Base-by-base conservation (phyloP, 2,113 vertebrate genomes). In the Callopanchax toddi region DNA sequence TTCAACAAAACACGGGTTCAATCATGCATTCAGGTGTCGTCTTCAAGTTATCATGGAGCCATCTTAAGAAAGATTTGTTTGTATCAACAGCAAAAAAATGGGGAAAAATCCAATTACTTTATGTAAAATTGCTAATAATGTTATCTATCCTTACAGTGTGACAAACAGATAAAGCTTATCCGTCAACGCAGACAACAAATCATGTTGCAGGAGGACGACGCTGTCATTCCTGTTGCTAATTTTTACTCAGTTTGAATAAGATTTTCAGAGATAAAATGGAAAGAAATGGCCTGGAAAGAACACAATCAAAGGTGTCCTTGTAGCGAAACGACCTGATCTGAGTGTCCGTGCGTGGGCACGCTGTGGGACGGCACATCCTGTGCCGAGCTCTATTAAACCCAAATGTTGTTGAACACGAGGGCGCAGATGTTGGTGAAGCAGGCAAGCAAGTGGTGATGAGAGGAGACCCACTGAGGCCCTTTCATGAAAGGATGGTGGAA, bases 71-170 rank as follows among this genome's bases (percentile, higher is more conserved):
- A 63, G 45, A 74, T 81, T 43, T 52, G 40, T 75, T 76, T 57
- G 34, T 32, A 8, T 18, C 15, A 4, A 46, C 64, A 42, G 16
- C 16, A 67, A 69, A 69, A 25, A 36, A 42, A 26, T n/a, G n/a
- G n/a, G 45, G 61, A 73, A 56, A 45, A 21, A 66, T 74, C 68
- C 74, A 76, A 75, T 83, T 75, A 78, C 53, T 32, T 22, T 0
- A 10, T 61, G 52, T 49, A 60, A 57, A 69, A 71, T 13, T 48
- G 52, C 25, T 59, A 61, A 81, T 79, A 51, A 71, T 54, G 13
- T 69, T 57, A 53, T 69, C 50, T 42, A 46, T 22, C 49, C 36
- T 20, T n/a, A 16, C 59, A 26, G 53, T 43, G 68, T 72, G 63
- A 63, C 39, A 51, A 20, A 21, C 17, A 63, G 71, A 78, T 78